Evolutionary conservation across 2,113 vertebrate species (phyloP).

Genomic region (Daphoenositta chrysoptera): DNA sequence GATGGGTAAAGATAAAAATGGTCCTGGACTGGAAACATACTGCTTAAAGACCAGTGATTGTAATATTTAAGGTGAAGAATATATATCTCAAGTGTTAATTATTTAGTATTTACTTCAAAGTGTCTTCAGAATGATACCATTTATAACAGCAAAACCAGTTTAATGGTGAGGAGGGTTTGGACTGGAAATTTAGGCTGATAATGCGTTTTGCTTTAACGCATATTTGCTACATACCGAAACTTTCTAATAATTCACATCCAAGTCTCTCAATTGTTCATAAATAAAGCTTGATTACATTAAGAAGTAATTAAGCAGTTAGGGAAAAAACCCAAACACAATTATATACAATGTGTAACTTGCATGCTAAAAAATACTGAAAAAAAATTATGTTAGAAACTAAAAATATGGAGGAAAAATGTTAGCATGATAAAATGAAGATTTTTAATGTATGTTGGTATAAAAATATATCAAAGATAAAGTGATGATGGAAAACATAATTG

Average conservation of each 20-base stretch:
- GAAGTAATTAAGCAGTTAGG: neutral
- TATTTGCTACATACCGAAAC: neutral
- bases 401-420: neutral
- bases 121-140: neutral
- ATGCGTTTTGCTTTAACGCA: accelerated
- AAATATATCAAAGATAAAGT: neutral
- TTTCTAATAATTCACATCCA: neutral
- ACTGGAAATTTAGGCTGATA: neutral
- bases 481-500: neutral
- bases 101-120: neutral
- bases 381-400: neutral
- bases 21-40: neutral
- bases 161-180: neutral
- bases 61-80: neutral
- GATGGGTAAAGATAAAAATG: neutral
- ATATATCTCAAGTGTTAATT: neutral
- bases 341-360: neutral
- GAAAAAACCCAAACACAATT: accelerated
- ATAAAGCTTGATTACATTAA: neutral
- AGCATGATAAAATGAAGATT: neutral
- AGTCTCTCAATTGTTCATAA: neutral
- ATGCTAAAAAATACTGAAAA: neutral
- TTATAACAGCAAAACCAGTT: neutral
- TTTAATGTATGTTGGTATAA: neutral
- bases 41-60: neutral